Percentiles rank a stretch among this genome's conserved stretches.
phyloP scores from a whole-genome alignment of 1,140 invertebrate genomes.

The Caenorhabditis remanei region DNA sequence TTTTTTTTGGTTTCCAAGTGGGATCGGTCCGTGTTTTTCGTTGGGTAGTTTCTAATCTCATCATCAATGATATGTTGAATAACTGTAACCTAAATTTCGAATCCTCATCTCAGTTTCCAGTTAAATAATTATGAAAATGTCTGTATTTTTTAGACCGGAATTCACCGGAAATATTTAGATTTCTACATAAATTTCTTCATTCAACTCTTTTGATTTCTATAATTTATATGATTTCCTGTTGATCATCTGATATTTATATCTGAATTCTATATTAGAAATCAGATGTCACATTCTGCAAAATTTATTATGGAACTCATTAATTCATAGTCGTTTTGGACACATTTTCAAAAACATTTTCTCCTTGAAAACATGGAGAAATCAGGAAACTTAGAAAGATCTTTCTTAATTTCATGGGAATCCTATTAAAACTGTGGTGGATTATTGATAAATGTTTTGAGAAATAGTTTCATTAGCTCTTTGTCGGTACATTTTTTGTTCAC shows the following conservation, averaged over 20 bases:
- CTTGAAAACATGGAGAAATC: no score
- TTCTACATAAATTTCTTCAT: background rate
- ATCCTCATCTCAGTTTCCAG: no score
- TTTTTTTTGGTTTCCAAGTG: background rate
- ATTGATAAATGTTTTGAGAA: no score
- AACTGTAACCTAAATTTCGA: no score
- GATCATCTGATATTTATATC: conserved; percentile 12
- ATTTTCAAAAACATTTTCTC: background rate
- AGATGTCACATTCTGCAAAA: background rate
- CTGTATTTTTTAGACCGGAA: background rate
- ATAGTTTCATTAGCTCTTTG: no score
- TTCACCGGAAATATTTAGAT: background rate
- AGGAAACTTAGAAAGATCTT: no score
- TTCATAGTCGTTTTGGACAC: background rate
- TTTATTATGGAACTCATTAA: background rate
- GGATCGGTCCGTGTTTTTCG: background rate
- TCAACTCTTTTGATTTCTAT: background rate
- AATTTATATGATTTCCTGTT: background rate
- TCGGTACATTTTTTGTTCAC: no score
- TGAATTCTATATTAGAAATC: conserved; percentile 1
- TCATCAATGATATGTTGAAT: no score
- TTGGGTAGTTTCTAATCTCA: no score
- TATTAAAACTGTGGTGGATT: no score
- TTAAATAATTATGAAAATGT: no score
- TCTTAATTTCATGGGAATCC: no score